phyloP scores from a whole-genome alignment of 2,797 vertebrate species.

The Chelmon rostratus region DNA sequence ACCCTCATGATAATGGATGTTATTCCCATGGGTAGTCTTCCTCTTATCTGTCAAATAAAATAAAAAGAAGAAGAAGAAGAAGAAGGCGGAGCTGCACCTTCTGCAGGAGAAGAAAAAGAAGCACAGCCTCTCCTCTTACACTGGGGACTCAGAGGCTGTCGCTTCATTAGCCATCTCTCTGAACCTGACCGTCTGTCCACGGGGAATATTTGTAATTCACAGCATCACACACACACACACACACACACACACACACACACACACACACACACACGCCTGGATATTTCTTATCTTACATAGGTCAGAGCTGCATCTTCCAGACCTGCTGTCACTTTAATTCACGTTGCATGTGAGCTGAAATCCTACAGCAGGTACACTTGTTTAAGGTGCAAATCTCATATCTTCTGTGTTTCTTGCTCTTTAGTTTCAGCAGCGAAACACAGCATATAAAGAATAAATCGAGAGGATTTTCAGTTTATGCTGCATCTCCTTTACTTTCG shows the following conservation, averaged over 20 bases:
- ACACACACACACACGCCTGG: conserved; percentile 7
- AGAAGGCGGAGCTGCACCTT: background rate
- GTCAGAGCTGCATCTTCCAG: conserved; percentile 19
- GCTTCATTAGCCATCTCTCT: conserved; percentile 32
- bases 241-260: conserved; percentile 10
- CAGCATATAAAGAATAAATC: no score
- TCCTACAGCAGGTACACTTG: conserved; percentile 6
- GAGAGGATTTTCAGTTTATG: no score
- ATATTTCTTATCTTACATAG: conserved; percentile 9
- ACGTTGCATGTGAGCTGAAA: background rate
- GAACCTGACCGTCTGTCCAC: conserved; percentile 15
- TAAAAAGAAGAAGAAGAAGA: background rate
- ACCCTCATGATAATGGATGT: conserved; percentile 5
- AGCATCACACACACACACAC: conserved; percentile 18
- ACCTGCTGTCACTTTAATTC: conserved; percentile 42
- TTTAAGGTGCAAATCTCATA: no score
- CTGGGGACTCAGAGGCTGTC: conserved; percentile 31
- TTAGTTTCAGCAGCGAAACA: background rate
- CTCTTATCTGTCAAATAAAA: conserved; percentile 4
- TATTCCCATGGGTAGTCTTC: background rate
- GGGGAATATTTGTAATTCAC: conserved; percentile 45
- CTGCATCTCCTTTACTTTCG: background rate
- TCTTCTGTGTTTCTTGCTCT: no score
- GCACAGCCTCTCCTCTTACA: background rate
- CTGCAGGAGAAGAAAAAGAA: conserved; percentile 1